These are phyloP conservation scores for Symphodus melops DNA, from an alignment of 2,113 vertebrate genomes.

Conservation along the genomic window DNA sequence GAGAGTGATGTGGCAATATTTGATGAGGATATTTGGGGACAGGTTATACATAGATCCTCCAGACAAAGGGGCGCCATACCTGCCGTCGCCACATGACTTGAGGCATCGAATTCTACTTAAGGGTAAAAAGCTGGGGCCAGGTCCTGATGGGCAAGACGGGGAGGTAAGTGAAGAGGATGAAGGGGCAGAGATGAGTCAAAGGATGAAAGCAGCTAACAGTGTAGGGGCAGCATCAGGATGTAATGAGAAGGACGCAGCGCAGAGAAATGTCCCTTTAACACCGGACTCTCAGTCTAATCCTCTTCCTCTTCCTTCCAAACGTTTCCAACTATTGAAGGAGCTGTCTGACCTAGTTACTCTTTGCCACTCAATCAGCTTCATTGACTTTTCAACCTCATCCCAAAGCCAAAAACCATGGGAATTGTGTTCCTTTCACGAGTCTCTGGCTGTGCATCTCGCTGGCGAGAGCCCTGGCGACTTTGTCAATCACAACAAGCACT, in stretches of 20 bases:
- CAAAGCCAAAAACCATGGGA: conserved; percentile 93
- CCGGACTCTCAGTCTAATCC: conserved; percentile 20
- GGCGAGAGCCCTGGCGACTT: conserved; percentile 91
- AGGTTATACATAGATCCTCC: conserved; percentile 85
- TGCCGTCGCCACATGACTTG: conserved; percentile 89
- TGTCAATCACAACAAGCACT: conserved; percentile 95
- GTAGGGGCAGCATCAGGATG: conserved; percentile 21
- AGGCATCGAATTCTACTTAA: conserved; percentile 91
- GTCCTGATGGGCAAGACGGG: conserved; percentile 84
- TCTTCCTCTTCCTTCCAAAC: conserved; percentile 74
- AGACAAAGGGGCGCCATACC: conserved; percentile 84
- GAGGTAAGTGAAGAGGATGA: conserved; percentile 94
- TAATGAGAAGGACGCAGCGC: conserved; percentile 75
- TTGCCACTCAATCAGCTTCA: conserved; percentile 89
- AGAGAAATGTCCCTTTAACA: conserved; percentile 35
- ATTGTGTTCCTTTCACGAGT: conserved; percentile 91
- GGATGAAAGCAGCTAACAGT: conserved; percentile 72
- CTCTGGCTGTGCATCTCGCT: conserved; percentile 88
- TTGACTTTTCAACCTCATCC: conserved; percentile 89
- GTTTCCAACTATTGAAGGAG: conserved; percentile 89
- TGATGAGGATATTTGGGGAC: conserved; percentile 88
- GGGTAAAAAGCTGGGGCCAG: conserved; percentile 88
- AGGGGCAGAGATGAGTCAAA: conserved; percentile 89
- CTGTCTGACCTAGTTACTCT: conserved; percentile 92
- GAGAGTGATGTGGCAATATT: conserved; percentile 89